Conservation (phyloP, 2,797 vertebrate species). For the Cirrhinus mrigala region DNA sequence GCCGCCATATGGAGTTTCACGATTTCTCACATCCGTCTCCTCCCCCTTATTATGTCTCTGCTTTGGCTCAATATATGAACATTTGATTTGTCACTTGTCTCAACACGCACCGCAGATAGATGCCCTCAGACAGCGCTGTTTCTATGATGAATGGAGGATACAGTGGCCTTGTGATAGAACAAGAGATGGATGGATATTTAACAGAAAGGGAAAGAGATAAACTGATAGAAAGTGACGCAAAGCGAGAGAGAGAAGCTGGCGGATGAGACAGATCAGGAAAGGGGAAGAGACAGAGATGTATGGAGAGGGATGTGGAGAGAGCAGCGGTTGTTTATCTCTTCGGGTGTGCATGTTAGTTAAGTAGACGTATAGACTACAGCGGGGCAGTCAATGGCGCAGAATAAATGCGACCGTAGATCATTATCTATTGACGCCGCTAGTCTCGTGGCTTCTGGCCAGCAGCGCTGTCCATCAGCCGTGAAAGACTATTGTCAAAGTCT, state of each 20-base stretch:
- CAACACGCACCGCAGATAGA: constrained; percentile 53
- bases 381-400: constrained; percentile 34
- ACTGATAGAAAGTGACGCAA: constrained; percentile 53
- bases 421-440: constrained; percentile 38
- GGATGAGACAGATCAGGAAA: constrained; percentile 37
- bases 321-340: constrained; percentile 33
- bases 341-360: constrained; percentile 24
- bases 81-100: constrained; percentile 38
- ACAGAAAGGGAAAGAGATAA: constrained; percentile 35
- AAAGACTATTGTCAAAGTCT: constrained; percentile 40
- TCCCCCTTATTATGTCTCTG: constrained; percentile 12
- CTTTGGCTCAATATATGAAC: constrained; percentile 28
- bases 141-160: constrained; percentile 71
- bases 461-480: constrained; percentile 25
- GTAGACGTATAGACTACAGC: constrained; percentile 35
- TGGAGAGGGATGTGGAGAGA: constrained; percentile 44
- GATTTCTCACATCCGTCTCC: background rate
- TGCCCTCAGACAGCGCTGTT: constrained; percentile 67
- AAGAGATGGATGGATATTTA: constrained; percentile 58
- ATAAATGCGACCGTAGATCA: constrained; percentile 50
- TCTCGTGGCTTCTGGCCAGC: constrained; percentile 23
- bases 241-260: constrained; percentile 36
- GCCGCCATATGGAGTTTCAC: background rate
- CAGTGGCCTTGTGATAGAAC: constrained; percentile 71
- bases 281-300: constrained; percentile 47